A percentile compares a stretch with the other conserved stretches of the same genome.
Evolutionary conservation across 1,140 invertebrate species (phyloP).

Genomic region (Drosophila punjabiensis): DNA sequence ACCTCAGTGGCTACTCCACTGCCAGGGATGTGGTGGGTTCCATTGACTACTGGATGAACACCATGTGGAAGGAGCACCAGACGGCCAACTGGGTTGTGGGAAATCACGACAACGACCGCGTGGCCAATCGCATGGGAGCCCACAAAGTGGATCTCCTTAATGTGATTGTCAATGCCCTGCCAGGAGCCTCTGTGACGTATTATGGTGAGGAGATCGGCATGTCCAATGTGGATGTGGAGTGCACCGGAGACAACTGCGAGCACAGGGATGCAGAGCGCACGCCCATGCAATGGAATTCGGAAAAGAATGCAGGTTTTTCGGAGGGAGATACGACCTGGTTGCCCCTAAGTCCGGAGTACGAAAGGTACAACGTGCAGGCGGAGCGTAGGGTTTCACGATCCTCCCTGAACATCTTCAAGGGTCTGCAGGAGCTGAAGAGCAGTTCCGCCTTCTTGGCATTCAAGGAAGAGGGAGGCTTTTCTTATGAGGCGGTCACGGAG

Average conservation of each 20-base stretch:
- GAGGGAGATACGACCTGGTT: slow-evolving; percentile 88
- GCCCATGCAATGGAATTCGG: slow-evolving; percentile 89
- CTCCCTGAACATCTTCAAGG: slow-evolving; percentile 74
- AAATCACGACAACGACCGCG: slow-evolving; percentile 88
- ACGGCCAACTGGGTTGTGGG: slow-evolving; percentile 87
- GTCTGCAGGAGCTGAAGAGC: slow-evolving; percentile 67
- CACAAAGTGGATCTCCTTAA: slow-evolving; percentile 89
- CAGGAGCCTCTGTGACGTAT: slow-evolving; percentile 91
- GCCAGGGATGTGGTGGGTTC: slow-evolving; percentile 82
- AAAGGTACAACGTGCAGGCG: slow-evolving; percentile 86
- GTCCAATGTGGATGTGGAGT: slow-evolving; percentile 87
- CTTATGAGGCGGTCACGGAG: slow-evolving; percentile 67
- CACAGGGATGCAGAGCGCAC: slow-evolving; percentile 88
- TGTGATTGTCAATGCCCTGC: slow-evolving; percentile 89
- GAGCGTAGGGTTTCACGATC: slow-evolving; percentile 82
- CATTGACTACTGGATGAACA: slow-evolving; percentile 86
- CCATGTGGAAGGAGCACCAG: slow-evolving; percentile 85
- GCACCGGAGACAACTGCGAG: slow-evolving; percentile 85
- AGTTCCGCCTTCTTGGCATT: slow-evolving; percentile 68
- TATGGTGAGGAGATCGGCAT: slow-evolving; percentile 95
- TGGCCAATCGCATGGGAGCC: slow-evolving; percentile 87
- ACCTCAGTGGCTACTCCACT: slow-evolving; percentile 80
- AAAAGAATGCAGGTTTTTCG: slow-evolving; percentile 88
- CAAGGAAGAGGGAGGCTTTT: slow-evolving; percentile 67
- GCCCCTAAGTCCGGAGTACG: slow-evolving; percentile 87